Evolutionary conservation across 1,140 invertebrate species (phyloP), one percentile per base, ranked within the genome.

Genomic region (Tetraneura akinire): DNA sequence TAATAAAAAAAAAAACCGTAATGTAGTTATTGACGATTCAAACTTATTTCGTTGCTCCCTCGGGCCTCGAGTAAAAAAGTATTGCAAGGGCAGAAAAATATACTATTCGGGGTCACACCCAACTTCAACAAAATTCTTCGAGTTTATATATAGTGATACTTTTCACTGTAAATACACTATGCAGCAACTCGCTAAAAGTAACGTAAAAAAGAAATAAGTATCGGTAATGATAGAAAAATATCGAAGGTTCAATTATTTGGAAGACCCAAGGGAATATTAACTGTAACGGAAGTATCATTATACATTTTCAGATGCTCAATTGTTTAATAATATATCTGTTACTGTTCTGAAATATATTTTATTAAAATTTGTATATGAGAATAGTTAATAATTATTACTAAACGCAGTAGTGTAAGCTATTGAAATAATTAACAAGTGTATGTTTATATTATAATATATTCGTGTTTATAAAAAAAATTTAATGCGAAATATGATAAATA

Each of bases 1-100:
- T 37, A 37, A 37, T 37, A 47, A 68, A 1, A 57, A 57, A 68
- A 68, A 47, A 68, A 47, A 45, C 37, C 14, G 66, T 68, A 68
- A 68, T 47, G 42, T 68, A 68, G 42, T 68, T 68, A 68, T 68
- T 68, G 66, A 68, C 37, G 42, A 47, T 68, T 68, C 66, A 68
- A 68, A 68, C 21, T 68, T 68, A 68, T 47, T 68, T 68, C 14
- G 37, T 13, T 68, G 32, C 14, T 68, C 66, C 66, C 37, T 68
- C 6, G 66, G 23, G 42, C 23, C 21, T 68, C 6, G 66, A 45
- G 42, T 26, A 11, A 47, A 68, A 68, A 68, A 23, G 66, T 68
- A 68, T 68, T 68, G 21, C 66, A 23, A 37, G 37, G 37, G 45
- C 8, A 26, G 66, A 47, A 47, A 68, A 13, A 21, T 68, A 68